These are phyloP conservation scores for Nothobranchius furzeri DNA, from an alignment of 2,113 vertebrate species.

Conservation along the genomic window DNA sequence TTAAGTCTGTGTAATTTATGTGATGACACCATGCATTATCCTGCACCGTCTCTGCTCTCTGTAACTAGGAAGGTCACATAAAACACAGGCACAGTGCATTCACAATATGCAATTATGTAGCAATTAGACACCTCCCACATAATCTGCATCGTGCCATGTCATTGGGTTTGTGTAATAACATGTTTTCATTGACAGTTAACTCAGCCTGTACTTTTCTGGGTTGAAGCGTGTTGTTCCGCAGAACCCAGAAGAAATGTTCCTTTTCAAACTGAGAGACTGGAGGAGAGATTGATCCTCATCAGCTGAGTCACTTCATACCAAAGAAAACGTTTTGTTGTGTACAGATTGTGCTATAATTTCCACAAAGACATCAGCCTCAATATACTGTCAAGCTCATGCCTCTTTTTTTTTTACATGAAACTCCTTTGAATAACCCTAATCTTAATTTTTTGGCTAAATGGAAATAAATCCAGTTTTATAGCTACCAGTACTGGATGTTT, in stretches of 20 bases:
- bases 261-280: conserved; percentile 28
- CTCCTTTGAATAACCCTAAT: too few relatives aligned
- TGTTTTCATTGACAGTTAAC: conserved; percentile 53
- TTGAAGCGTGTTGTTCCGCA: conserved; percentile 27
- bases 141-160: conserved; percentile 46
- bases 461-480: too few relatives aligned
- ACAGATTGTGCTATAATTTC: not conserved
- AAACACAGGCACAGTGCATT: conserved; percentile 48
- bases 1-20: conserved; percentile 51
- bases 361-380: not conserved
- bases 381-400: not conserved
- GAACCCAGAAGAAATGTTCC: conserved; percentile 40
- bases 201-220: conserved; percentile 39
- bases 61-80: conserved; percentile 47
- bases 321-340: conserved; percentile 28
- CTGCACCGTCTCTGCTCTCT: conserved; percentile 39
- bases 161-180: conserved; percentile 59
- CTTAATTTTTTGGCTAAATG: too few relatives aligned
- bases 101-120: conserved; percentile 50
- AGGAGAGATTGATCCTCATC: conserved; percentile 63
- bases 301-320: conserved; percentile 36
- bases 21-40: conserved; percentile 55
- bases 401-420: too few relatives aligned
- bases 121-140: conserved; percentile 61
- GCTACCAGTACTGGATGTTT: too few relatives aligned